Base-by-base conservation (phyloP, 2,113 vertebrate species). In the Himantopus leucocephalus region DNA sequence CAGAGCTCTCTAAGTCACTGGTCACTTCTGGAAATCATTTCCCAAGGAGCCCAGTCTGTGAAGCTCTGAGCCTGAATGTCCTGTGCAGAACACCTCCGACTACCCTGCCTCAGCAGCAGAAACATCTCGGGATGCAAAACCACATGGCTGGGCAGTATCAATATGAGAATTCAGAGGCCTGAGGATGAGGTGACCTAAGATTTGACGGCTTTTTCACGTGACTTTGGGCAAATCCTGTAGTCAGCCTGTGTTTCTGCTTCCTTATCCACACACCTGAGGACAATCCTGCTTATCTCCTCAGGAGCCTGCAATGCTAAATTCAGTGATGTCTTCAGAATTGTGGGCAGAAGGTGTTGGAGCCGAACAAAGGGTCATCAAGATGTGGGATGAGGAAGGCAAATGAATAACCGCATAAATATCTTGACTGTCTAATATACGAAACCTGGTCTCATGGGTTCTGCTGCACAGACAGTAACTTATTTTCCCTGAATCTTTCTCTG, bases 401-500 rank as follows among this genome's bases (percentile, higher is more conserved):
- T 83, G 75, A 94, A 63, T 84, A 71, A 94, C 23, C 9, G 4
- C 29, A 34, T 24, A 30, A 93, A 71, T 68, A 88, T 86, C 63
- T 74, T 24, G 14, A n/a, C 32, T 77, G 58, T 58, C 78, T 67
- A 37, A n/a, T 4, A 50, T 5, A 30, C 11, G 22, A 83, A 77
- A 88, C 19, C 19, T 18, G 7, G 10, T 75, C 39, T 83, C 2
- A 0, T 41, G 60, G n/a, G 55, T n/a, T 74, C 27, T 66, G 29
- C 68, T 66, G 55, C 72, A 73, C 76, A 96, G 89, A 86, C 59
- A 67, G n/a, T 89, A 93, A 96, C 80, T 86, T 90, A 21, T 83
- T 80, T 85, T 76, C 48, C 29, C 37, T 30, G 34, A 70, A 17
- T 58, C 55, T 70, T 93, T 50, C 77, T 56, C 71, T 64, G 37